Percentiles rank a stretch among this genome's conserved stretches.
Conservation (phyloP, 1,140 invertebrate species). For the Pinna nobilis region DNA sequence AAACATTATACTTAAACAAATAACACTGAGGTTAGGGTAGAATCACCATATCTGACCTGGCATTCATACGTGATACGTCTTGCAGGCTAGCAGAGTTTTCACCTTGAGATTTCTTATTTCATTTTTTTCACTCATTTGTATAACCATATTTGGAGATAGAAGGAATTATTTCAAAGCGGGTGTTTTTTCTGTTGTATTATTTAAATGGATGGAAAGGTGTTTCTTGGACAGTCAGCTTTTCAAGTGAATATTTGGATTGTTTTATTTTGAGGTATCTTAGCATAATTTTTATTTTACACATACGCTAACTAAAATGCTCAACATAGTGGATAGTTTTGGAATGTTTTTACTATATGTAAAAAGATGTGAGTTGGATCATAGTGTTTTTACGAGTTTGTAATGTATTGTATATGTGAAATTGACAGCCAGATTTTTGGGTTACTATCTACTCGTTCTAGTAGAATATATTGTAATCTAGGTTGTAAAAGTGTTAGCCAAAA, state of each 20-base stretch:
- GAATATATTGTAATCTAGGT: no score
- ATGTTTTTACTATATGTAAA: not conserved
- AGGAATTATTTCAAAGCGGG: not conserved
- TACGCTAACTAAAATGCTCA: no score
- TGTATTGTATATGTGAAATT: no score
- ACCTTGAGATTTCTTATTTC: no score
- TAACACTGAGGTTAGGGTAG: conserved; percentile 16
- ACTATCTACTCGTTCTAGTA: no score
- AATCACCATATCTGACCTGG: conserved; percentile 9
- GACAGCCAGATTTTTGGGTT: no score
- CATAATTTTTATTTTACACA: not conserved
- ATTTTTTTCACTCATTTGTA: no score
- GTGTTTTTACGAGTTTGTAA: no score
- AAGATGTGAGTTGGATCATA: not conserved
- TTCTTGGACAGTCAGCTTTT: not conserved
- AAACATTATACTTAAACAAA: conserved; percentile 24
- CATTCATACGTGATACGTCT: not conserved
- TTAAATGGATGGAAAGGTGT: not conserved
- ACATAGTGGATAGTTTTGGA: not conserved
- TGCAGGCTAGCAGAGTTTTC: no score
- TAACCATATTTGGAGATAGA: no score
- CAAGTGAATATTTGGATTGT: not conserved
- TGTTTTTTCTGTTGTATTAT: not conserved
- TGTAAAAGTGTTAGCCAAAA: no score
- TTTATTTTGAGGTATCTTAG: not conserved